phyloP scores from a whole-genome alignment of 2,888 invertebrate genomes.

The Tetropium fuscum region DNA sequence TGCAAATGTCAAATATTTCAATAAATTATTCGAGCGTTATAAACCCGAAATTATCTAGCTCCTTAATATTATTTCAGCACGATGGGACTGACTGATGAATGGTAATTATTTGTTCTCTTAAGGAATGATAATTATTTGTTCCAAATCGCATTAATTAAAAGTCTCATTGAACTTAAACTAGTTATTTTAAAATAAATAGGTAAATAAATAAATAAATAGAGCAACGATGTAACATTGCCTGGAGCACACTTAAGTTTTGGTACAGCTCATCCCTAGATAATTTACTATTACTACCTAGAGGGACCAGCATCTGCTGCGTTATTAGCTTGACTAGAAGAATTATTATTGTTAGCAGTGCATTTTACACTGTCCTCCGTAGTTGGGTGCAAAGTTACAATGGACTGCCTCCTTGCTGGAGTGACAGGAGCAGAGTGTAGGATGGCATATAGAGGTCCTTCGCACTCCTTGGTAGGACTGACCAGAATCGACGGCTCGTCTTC shows the following conservation, averaged over 20 bases:
- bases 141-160: too few relatives aligned
- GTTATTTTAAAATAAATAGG: slow-evolving; percentile 25
- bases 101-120: too few relatives aligned
- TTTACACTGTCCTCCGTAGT: slow-evolving; percentile 51
- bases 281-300: slow-evolving; percentile 56
- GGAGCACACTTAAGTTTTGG: slow-evolving; percentile 23
- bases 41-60: too few relatives aligned
- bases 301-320: slow-evolving; percentile 47
- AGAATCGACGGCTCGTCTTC: slow-evolving; percentile 70
- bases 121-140: too few relatives aligned
- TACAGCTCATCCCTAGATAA: slow-evolving; percentile 23
- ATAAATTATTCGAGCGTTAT: too few relatives aligned
- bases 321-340: slow-evolving; percentile 50
- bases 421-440: slow-evolving; percentile 61
- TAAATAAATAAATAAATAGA: slow-evolving; percentile 45
- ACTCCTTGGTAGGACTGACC: slow-evolving; percentile 60
- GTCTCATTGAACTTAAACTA: too few relatives aligned
- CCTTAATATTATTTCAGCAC: too few relatives aligned
- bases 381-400: slow-evolving; percentile 64
- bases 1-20: too few relatives aligned
- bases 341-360: slow-evolving; percentile 11
- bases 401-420: slow-evolving; percentile 59
- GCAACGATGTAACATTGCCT: slow-evolving; percentile 11
- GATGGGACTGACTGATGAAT: too few relatives aligned
- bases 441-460: slow-evolving; percentile 62